Base-by-base conservation (phyloP, 2,113 vertebrate species). In the Probosciger aterrimus region DNA sequence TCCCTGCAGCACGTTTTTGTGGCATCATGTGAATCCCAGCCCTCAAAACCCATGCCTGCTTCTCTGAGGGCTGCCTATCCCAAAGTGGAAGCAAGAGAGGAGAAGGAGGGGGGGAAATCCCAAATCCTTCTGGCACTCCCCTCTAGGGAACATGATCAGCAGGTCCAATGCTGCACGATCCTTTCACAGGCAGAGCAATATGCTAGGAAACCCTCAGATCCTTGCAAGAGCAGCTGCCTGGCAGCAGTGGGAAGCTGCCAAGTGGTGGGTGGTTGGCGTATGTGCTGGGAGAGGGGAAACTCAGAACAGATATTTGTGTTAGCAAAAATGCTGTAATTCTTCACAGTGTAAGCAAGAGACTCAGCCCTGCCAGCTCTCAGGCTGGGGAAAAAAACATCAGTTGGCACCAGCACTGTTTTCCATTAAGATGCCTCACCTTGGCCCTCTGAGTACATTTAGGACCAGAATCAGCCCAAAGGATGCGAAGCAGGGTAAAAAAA, bases 271-370 rank as follows among this genome's bases (percentile, higher is more conserved):
- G 95, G 85, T 2, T 92, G 86, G 87, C 7, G 12, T 94, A 76
- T 68, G 91, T 90, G 92, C 95, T 83, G 92, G 82, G 82, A 97
- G 93, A 90, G 50, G 91, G 90, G 85, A 92, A 93, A 67, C 55
- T 91, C 94, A 76, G 75, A 95, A 75, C 2, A 2, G 74, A 1
- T 93, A 96, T 96, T 96, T 97, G 92, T 96, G 94, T 89, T 94
- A 78, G 86, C 62, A 60, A 86, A 83, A 90, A 81, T 24, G 79
- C 37, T 96, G 35, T 65, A 87, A 94, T 80, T 78, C 85, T 94
- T 97, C 80, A 60, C 90, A 92, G 87, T 53, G 65, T 95, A 97
- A 97, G 95, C 96, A 96, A 96, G 92, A 91, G 52, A 14, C 74
- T 95, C 47, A 59, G 69, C 53, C 47, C 90, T 96, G 97, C 96